Conservation (phyloP, 2,113 vertebrate species). For the Coreoperca whiteheadi region DNA sequence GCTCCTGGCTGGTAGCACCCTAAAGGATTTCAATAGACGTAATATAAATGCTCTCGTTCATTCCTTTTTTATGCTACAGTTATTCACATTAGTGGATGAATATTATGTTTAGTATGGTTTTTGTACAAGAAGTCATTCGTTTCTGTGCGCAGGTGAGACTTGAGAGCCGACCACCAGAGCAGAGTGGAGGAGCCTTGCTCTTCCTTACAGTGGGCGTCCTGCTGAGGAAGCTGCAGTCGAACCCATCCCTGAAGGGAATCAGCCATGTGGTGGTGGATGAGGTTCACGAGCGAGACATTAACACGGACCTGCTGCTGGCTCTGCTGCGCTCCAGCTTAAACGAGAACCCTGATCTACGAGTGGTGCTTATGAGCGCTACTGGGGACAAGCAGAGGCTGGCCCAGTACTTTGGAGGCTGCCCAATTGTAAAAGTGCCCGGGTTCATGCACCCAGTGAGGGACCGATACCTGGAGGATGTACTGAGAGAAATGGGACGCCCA, state of each 20-base stretch:
- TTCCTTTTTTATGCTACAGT: background rate
- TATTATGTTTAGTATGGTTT: background rate
- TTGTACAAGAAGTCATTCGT: background rate
- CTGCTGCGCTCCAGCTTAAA: conserved; percentile 88
- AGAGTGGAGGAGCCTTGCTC: conserved; percentile 91
- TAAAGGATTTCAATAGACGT: too few species aligned
- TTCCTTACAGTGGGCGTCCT: conserved; percentile 97
- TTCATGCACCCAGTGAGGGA: conserved; percentile 96
- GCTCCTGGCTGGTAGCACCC: too few species aligned
- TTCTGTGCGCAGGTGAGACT: conserved; percentile 86
- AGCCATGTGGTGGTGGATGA: conserved; percentile 97
- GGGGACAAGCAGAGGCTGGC: conserved; percentile 93
- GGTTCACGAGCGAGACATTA: conserved; percentile 96
- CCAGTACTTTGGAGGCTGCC: conserved; percentile 91
- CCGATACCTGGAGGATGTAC: conserved; percentile 93
- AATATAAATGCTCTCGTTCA: background rate
- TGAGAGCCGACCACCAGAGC: conserved; percentile 89
- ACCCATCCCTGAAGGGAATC: conserved; percentile 90
- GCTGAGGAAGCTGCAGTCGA: conserved; percentile 93
- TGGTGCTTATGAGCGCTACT: conserved; percentile 96
- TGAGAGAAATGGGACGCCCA: conserved; percentile 86
- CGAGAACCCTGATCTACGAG: conserved; percentile 87
- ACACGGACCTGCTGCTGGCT: conserved; percentile 96
- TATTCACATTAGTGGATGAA: background rate
- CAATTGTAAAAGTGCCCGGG: conserved; percentile 91